A percentile compares a stretch with the other conserved stretches of the same genome.
Evolutionary conservation across 2,113 vertebrate species (phyloP).

Genomic region (Oncorhynchus tshawytscha): DNA sequence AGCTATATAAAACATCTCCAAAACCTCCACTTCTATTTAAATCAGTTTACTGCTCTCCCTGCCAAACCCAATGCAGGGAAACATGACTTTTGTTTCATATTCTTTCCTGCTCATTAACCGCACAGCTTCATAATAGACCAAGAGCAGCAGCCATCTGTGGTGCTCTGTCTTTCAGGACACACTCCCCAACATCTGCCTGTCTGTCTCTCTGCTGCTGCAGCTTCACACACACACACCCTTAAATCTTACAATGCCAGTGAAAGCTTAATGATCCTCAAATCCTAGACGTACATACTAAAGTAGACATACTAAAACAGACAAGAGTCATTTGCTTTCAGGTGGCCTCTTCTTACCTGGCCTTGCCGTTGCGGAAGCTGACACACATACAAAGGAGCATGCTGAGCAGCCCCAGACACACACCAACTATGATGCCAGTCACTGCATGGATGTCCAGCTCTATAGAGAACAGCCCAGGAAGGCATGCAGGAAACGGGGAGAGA

Average conservation of each 20-base stretch:
- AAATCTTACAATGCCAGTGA: no score
- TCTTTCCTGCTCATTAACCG: slow-evolving; percentile 27
- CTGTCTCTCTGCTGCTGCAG: not conserved
- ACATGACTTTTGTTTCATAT: slow-evolving; percentile 12
- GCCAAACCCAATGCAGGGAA: slow-evolving; percentile 13
- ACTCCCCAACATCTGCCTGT: not conserved
- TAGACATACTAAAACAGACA: not conserved
- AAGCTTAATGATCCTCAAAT: no score
- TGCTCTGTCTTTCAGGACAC: not conserved
- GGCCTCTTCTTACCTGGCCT: slow-evolving; percentile 76
- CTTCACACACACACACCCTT: not conserved
- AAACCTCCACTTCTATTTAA: slow-evolving; percentile 1
- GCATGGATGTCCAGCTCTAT: slow-evolving; percentile 90
- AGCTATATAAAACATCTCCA: slow-evolving; percentile 9
- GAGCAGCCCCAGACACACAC: slow-evolving; percentile 91
- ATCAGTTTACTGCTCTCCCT: slow-evolving; percentile 10
- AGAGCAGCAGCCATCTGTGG: slow-evolving; percentile 28
- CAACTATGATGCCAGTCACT: slow-evolving; percentile 93
- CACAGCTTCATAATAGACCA: slow-evolving; percentile 27
- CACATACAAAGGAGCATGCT: slow-evolving; percentile 96
- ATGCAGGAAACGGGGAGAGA: not conserved
- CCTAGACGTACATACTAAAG: no score
- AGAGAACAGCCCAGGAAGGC: no score
- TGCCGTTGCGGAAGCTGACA: slow-evolving; percentile 85
- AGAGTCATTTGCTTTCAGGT: not conserved